A percentile compares a stretch with the other conserved stretches of the same genome.
Evolutionary conservation across 1,140 invertebrate species (phyloP).

Genomic region (Acromyrmex echinatior): DNA sequence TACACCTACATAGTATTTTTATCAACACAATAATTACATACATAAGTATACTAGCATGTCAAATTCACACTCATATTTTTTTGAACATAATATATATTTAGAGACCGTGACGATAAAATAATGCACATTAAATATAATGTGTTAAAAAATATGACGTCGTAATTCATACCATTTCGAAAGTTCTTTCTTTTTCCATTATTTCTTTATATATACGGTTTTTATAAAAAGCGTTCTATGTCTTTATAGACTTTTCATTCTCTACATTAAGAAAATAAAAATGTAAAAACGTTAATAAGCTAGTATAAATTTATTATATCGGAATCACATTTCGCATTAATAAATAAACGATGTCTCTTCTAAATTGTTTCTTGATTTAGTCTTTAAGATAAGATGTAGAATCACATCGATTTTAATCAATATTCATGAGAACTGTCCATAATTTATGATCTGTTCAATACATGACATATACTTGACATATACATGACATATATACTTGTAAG

Average conservation of each 20-base stretch:
- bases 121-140: background rate
- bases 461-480: background rate
- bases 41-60: no score
- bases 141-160: background rate
- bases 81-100: background rate
- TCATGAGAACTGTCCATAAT: background rate
- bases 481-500: background rate
- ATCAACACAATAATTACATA: no score
- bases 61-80: no score
- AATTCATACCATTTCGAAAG: background rate
- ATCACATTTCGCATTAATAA: no score
- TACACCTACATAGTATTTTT: no score
- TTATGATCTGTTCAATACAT: background rate
- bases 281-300: background rate
- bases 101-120: background rate
- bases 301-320: no score
- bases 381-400: background rate
- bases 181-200: background rate
- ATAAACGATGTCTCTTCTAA: no score
- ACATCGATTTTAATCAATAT: constrained; percentile 1
- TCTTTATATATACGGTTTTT: background rate
- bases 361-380: background rate
- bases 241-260: background rate
- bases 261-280: background rate
- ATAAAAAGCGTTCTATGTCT: background rate